Percentiles rank a stretch among this genome's conserved stretches.
phyloP scores from a whole-genome alignment of 2,113 vertebrate genomes.

The Murina feae region DNA sequence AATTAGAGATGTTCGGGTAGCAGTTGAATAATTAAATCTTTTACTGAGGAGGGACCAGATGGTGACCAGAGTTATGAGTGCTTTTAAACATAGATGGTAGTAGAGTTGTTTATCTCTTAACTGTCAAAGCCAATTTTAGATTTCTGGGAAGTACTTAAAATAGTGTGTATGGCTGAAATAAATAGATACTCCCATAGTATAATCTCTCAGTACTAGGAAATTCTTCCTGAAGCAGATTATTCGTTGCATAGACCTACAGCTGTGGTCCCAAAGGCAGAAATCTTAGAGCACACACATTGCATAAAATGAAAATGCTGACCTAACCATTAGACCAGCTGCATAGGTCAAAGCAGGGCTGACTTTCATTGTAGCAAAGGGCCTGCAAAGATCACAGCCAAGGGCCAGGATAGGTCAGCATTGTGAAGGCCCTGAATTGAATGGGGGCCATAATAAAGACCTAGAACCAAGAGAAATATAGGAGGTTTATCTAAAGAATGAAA shows the following conservation, averaged over 20 bases:
- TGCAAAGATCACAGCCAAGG: background rate
- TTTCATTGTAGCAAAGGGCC: background rate
- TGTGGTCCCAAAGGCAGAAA: background rate
- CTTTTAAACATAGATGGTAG: conserved; percentile 28
- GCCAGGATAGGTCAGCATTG: background rate
- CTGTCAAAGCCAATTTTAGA: conserved; percentile 20
- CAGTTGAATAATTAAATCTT: conserved; percentile 18
- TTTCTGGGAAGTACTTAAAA: conserved; percentile 55
- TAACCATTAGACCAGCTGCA: background rate
- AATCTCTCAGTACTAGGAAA: background rate
- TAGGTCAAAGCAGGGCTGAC: background rate
- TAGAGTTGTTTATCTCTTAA: conserved; percentile 35
- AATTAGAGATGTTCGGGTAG: background rate
- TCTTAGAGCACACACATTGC: background rate
- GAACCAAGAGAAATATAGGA: background rate
- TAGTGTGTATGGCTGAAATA: background rate
- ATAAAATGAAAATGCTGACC: background rate
- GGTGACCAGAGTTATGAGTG: background rate
- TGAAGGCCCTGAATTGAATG: background rate
- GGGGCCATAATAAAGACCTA: background rate
- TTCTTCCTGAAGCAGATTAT: background rate
- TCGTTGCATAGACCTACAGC: background rate
- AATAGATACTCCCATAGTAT: background rate
- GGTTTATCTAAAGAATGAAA: background rate
- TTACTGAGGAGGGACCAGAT: conserved; percentile 20